phyloP scores from a whole-genome alignment of 2,888 invertebrate species.

The Cataglyphis rosenhaueri region DNA sequence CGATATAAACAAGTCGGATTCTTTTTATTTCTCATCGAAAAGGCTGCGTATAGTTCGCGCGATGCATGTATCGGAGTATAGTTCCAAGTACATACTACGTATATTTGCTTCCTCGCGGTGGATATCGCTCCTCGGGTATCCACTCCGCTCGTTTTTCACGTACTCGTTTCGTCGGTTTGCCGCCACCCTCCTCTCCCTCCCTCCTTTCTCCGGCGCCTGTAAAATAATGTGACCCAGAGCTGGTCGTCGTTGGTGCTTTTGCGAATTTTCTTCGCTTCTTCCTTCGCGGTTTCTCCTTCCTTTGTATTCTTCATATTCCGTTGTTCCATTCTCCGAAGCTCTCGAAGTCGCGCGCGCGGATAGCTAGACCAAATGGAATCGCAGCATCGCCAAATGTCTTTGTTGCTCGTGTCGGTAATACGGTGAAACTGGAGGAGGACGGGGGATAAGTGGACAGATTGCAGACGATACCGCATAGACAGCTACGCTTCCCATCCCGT shows the following conservation, averaged over 20 bases:
- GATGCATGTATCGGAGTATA: neutral
- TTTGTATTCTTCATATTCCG: conserved; percentile 10
- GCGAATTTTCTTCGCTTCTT: conserved; percentile 49
- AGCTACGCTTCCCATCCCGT: conserved; percentile 28
- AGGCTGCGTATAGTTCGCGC: neutral
- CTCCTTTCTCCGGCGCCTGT: conserved; percentile 8
- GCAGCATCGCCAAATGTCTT: conserved; percentile 72
- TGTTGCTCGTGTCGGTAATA: conserved; percentile 64
- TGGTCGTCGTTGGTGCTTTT: conserved; percentile 24
- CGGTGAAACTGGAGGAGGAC: neutral
- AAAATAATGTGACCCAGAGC: conserved; percentile 24
- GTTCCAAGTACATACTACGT: conserved; percentile 19
- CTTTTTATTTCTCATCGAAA: conserved; percentile 13
- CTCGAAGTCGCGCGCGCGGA: conserved; percentile 41
- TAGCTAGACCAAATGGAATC: conserved; percentile 66
- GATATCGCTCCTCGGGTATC: conserved; percentile 17
- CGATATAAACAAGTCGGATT: conserved; percentile 17
- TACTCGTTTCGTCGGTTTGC: conserved; percentile 25
- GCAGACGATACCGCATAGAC: conserved; percentile 63
- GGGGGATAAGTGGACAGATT: conserved; percentile 72
- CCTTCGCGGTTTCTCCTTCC: conserved; percentile 25
- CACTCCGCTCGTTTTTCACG: conserved; percentile 48
- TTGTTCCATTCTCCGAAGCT: neutral
- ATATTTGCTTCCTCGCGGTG: conserved; percentile 7
- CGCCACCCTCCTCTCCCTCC: too few relatives aligned